Evolutionary conservation across 2,888 invertebrate species (phyloP), one percentile per base, ranked within the genome.

Genomic region (Eupithecia subumbrata): DNA sequence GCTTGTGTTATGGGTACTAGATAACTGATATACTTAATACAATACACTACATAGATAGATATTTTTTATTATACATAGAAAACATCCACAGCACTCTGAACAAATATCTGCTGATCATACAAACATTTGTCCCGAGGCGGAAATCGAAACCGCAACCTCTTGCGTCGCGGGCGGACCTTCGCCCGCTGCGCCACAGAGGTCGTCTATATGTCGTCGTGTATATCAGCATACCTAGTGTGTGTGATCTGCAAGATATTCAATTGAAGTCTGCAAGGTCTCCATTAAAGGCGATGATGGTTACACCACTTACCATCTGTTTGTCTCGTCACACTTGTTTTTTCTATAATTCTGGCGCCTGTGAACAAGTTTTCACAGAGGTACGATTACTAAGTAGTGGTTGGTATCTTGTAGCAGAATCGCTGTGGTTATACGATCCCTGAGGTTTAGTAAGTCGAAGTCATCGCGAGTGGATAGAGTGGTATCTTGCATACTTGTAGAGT

Each of bases 371-470:
- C 30, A 71, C 74, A 69, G 68, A 77, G 72, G 73, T 82, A 69
- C 18, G 69, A 67, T 82, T 75, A 76, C 78, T 68, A 66, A 81
- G 78, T 73, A 75, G 40, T 84, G 82, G 82, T 79, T 37, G 75
- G 82, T 83, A 83, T 82, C 79, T 78, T 67, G 76, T 79, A 80
- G 79, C 80, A 73, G 75, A 78, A 76, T 75, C 74, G 74, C 70
- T 76, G 74, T 76, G 71, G 75, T 72, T 71, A 71, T 52, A 70
- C 72, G 63, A 77, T 45, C 40, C 45, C 25, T 77, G 73, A 71
- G 56, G 72, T 67, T 40, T 22, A 4, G 64, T 18, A 56, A 56
- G 22, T 60, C 22, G 14, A 60, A 60, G 60, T 25, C 22, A 25
- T 25, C 60, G 14, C 25, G 1, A 60, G 12, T 60, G 60, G 60